phyloP scores from a whole-genome alignment of 2,888 invertebrate species.

The Reticulitermes lucifugus region DNA sequence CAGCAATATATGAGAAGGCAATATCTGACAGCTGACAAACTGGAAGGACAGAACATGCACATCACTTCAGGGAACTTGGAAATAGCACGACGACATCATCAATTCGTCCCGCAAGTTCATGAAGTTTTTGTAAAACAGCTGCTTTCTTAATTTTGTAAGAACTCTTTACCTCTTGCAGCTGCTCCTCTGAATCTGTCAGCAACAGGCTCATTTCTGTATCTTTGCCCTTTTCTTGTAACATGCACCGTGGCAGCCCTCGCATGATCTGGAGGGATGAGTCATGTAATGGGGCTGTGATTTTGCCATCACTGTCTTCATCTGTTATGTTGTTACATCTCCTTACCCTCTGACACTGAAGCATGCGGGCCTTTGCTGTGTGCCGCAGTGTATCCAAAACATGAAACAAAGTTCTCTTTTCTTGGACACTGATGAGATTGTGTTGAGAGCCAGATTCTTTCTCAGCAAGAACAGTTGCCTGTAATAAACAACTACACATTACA shows the following conservation, averaged over 20 bases:
- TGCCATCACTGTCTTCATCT: neutral
- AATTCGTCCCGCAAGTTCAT: neutral
- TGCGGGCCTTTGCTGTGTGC: neutral
- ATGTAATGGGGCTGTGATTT: too few relatives aligned
- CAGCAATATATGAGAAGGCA: too few relatives aligned
- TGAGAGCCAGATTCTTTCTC: conserved; percentile 25
- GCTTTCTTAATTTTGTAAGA: neutral
- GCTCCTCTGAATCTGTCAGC: neutral
- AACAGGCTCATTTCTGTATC: neutral
- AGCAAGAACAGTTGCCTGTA: conserved; percentile 39
- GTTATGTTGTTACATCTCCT: neutral
- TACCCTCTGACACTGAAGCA: neutral
- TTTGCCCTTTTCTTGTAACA: neutral
- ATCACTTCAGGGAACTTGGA: neutral
- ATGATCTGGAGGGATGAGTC: too few relatives aligned
- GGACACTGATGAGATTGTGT: neutral
- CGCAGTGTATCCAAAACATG: neutral
- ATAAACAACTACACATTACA: conserved; percentile 17
- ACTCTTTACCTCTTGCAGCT: neutral
- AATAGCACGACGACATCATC: neutral
- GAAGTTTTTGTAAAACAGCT: neutral
- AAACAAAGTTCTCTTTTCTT: conserved; percentile 14
- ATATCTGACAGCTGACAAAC: too few relatives aligned
- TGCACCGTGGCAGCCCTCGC: neutral
- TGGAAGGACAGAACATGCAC: too few relatives aligned